These are phyloP conservation scores for Hemicordylus capensis DNA, from an alignment of 2,113 vertebrate genomes.

Conservation along the genomic window DNA sequence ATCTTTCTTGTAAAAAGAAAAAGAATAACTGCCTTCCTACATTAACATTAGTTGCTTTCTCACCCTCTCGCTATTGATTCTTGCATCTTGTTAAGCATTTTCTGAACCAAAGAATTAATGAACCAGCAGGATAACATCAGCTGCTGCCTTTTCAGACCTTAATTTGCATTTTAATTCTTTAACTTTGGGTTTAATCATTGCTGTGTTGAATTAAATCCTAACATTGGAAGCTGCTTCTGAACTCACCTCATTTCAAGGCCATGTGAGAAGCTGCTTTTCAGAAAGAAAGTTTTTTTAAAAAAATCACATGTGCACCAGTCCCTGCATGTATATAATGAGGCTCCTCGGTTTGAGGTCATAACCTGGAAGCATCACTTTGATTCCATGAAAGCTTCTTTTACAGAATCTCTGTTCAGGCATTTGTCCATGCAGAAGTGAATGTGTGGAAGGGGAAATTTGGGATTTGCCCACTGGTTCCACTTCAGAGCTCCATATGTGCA, in stretches of 20 bases:
- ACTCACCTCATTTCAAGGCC: not conserved
- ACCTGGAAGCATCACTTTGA: not conserved
- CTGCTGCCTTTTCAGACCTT: not conserved
- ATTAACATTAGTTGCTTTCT: slow-evolving; percentile 42
- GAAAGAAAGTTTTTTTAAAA: not conserved
- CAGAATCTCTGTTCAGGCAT: not conserved
- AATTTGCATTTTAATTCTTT: slow-evolving; percentile 7
- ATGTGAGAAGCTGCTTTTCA: not conserved
- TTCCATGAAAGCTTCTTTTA: not conserved
- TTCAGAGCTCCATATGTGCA: not conserved
- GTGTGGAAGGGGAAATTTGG: not conserved
- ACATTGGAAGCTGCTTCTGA: not conserved
- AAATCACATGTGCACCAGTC: not conserved
- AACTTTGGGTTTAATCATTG: not conserved
- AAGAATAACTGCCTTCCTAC: slow-evolving; percentile 12
- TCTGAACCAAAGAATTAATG: slow-evolving; percentile 46
- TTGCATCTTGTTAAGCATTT: slow-evolving; percentile 39
- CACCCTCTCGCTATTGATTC: slow-evolving; percentile 47
- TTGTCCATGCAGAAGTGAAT: not conserved
- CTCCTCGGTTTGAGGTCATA: not conserved
- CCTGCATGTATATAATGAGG: not conserved
- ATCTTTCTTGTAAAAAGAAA: not conserved
- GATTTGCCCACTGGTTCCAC: too few species aligned
- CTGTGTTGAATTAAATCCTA: not conserved
- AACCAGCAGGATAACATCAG: slow-evolving; percentile 31